Evolutionary conservation across 2,888 invertebrate genomes (phyloP), one percentile per base, ranked within the genome.

Genomic region (Parasteatoda lunata): DNA sequence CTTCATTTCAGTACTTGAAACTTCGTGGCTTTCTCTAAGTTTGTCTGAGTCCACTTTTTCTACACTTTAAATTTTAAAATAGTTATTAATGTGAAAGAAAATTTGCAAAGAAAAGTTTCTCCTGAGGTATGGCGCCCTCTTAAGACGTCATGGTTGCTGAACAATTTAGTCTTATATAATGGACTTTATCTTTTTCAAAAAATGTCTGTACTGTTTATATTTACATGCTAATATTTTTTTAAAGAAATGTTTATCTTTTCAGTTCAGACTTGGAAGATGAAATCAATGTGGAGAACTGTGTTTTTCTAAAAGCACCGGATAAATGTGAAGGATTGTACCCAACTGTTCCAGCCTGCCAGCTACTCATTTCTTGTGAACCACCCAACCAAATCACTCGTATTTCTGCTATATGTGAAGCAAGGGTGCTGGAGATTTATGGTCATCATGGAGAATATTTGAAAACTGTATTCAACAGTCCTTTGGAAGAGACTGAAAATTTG

Each of bases 391-490:
- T 89, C 9, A 73, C 80, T 45, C 69, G 59, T 4, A 73, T 89
- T 49, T 84, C 84, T 15, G 72, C 88, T n/a, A 45, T 89, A 5
- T 88, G 73, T 70, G 89, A 89, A 66, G 88, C 88, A 30, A 51
- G 85, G 54, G 77, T 89, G 5, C 77, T 84, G 7, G 89, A 89
- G 79, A 76, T 89, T 66, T 89, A 88, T 73, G 89, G 89, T 4
- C 88, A 87, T 66, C 89, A 89, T 72, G 89, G 88, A 48, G 89
- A 89, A 78, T 89, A 89, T 49, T 51, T 89, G 13, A 84, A 85
- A 77, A 89, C 89, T 51, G 70, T 84, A 15, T 77, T 78, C 59
- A 88, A 76, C 71, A 47, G 78, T 66, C 47, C 88, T 5, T 15
- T 89, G 11, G 89, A 89, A 48, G 88, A 88, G 78, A 79, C 85